Conservation (phyloP, 2,113 vertebrate species). For the Mugil cephalus region DNA sequence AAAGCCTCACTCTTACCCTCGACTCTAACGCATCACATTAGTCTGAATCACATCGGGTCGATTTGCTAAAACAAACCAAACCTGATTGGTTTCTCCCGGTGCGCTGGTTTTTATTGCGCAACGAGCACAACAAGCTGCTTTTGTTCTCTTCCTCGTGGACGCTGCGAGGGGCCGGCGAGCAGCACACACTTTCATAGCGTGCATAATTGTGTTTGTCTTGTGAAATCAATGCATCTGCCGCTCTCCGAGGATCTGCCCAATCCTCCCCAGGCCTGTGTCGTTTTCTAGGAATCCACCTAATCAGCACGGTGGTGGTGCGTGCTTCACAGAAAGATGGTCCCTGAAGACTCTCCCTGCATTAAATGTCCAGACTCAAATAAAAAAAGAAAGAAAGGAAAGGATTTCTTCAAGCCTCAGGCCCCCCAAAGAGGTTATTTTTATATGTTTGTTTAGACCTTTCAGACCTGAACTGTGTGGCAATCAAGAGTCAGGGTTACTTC, state of each 20-base stretch:
- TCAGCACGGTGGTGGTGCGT: slow-evolving; percentile 23
- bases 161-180: slow-evolving; percentile 32
- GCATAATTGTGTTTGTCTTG: slow-evolving; percentile 56
- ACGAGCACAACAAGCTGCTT: slow-evolving; percentile 28
- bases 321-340: slow-evolving; percentile 46
- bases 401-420: background rate
- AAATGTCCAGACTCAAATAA: slow-evolving; percentile 20
- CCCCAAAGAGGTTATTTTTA: too few species aligned
- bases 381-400: background rate
- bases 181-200: slow-evolving; percentile 27
- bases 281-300: slow-evolving; percentile 55
- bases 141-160: slow-evolving; percentile 26
- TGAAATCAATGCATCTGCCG: slow-evolving; percentile 55
- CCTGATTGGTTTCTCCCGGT: slow-evolving; percentile 15
- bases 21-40: background rate
- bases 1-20: slow-evolving; percentile 25
- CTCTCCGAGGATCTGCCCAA: slow-evolving; percentile 23
- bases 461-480: too few species aligned
- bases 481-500: too few species aligned
- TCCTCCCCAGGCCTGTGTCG: slow-evolving; percentile 15
- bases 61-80: slow-evolving; percentile 12
- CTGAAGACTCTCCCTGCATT: background rate
- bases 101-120: slow-evolving; percentile 37
- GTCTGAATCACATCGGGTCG: background rate
- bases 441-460: too few species aligned